Evolutionary conservation across 1,140 invertebrate species (phyloP).

Genomic region (Goniozus legneri): DNA sequence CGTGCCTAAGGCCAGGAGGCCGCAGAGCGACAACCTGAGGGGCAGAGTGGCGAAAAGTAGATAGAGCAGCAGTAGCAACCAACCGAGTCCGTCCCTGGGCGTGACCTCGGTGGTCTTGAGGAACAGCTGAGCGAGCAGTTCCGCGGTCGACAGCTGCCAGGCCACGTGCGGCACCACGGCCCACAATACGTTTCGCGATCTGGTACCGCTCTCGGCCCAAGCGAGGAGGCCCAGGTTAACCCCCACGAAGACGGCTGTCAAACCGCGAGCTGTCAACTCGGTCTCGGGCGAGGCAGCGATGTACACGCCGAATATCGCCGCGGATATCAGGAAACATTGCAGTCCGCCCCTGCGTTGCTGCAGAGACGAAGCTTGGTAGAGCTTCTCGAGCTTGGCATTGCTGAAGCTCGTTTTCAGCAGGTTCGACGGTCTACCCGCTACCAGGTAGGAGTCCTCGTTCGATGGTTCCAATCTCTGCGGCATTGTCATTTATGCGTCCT

Average conservation of each 20-base stretch:
- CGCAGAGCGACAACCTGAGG: constrained; percentile 64
- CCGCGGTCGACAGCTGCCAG: constrained; percentile 62
- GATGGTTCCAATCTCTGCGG: constrained; percentile 37
- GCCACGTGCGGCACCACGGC: constrained; percentile 59
- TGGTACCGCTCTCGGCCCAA: constrained; percentile 50
- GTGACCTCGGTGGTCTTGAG: constrained; percentile 56
- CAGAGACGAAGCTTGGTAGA: constrained; percentile 73
- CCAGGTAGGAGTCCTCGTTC: constrained; percentile 52
- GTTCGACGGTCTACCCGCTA: constrained; percentile 46
- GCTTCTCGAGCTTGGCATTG: constrained; percentile 59
- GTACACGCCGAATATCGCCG: constrained; percentile 67
- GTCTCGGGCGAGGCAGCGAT: constrained; percentile 49
- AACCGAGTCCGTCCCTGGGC: constrained; percentile 64
- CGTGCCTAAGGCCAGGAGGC: constrained; percentile 59
- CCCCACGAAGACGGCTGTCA: constrained; percentile 55
- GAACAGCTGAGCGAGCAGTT: constrained; percentile 59
- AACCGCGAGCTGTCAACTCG: constrained; percentile 57
- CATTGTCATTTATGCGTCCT: no score
- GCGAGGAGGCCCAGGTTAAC: constrained; percentile 56
- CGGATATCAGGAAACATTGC: constrained; percentile 69
- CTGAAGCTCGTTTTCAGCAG: constrained; percentile 46
- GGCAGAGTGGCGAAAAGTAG: constrained; percentile 82
- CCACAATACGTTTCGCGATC: constrained; percentile 51
- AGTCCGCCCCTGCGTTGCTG: constrained; percentile 73
- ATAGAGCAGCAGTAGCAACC: constrained; percentile 78